These are phyloP conservation scores for Alviniconcha strummeri DNA, from an alignment of 2,888 invertebrate species.

Conservation along the genomic window DNA sequence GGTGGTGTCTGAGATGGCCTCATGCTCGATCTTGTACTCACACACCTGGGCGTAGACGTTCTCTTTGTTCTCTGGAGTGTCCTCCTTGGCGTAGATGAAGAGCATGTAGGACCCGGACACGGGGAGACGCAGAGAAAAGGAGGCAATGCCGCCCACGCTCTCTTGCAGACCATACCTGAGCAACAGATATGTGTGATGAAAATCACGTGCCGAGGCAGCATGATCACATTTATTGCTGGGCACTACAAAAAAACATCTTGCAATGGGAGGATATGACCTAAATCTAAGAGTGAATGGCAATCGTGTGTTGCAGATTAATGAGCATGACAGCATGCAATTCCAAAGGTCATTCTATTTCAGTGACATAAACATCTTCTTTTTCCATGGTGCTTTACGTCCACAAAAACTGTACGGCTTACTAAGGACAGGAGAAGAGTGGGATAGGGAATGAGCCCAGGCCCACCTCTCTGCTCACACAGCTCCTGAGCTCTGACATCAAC, in stretches of 20 bases:
- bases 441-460: no score
- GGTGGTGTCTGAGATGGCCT: conserved; percentile 50
- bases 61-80: conserved; percentile 69
- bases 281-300: neutral
- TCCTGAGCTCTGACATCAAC: no score
- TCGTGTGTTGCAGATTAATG: neutral
- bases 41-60: conserved; percentile 73
- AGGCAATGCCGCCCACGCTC: conserved; percentile 69
- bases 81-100: conserved; percentile 73
- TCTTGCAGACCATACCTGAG: conserved; percentile 70
- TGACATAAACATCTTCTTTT: no score
- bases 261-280: neutral
- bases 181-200: neutral
- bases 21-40: conserved; percentile 72
- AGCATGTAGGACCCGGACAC: conserved; percentile 70
- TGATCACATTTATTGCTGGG: no score
- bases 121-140: conserved; percentile 72
- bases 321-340: neutral
- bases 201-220: neutral
- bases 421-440: no score
- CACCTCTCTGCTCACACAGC: no score
- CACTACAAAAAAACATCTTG: no score
- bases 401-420: no score
- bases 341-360: no score
- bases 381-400: no score